A percentile compares a stretch with the other conserved stretches of the same genome.
These are phyloP conservation scores for Leucophenga montana DNA, from an alignment of 2,888 invertebrate species.

Conservation along the genomic window DNA sequence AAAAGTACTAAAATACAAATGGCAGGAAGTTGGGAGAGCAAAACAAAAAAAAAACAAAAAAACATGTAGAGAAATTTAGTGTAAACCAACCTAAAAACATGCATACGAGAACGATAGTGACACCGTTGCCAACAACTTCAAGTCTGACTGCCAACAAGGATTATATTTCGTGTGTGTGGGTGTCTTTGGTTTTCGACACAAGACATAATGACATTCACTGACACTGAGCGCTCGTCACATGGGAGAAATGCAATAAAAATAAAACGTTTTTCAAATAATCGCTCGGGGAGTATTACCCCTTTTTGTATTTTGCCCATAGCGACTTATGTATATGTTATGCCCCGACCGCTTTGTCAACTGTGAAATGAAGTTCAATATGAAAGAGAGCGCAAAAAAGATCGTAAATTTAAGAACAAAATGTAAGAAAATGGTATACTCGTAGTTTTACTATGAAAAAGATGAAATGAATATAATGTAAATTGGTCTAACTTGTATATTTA, in stretches of 20 bases:
- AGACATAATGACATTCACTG: slow-evolving; percentile 60
- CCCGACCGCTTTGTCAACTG: not conserved
- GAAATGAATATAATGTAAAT: no score
- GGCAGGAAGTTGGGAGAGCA: not conserved
- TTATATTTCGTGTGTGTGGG: not conserved
- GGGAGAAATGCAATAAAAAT: slow-evolving; percentile 62
- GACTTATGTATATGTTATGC: not conserved
- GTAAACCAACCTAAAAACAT: not conserved
- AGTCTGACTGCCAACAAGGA: no score
- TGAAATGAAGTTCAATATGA: not conserved
- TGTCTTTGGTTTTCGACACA: not conserved
- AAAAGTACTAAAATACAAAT: slow-evolving; percentile 23
- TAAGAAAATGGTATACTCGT: no score
- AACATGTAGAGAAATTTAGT: not conserved
- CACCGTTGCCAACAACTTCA: not conserved
- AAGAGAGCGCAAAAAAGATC: no score
- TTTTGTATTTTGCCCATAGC: no score
- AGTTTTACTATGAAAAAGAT: no score
- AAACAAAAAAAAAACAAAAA: not conserved
- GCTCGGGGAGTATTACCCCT: slow-evolving; percentile 48
- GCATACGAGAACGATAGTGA: not conserved
- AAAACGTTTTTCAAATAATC: slow-evolving; percentile 66
- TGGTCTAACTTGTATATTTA: no score
- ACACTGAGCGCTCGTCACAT: slow-evolving; percentile 63
- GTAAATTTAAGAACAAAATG: no score